Percentiles rank a stretch among this genome's conserved stretches.
These are phyloP conservation scores for Argyra leucocephala DNA, from an alignment of 2,888 invertebrate species.

Conservation along the genomic window DNA sequence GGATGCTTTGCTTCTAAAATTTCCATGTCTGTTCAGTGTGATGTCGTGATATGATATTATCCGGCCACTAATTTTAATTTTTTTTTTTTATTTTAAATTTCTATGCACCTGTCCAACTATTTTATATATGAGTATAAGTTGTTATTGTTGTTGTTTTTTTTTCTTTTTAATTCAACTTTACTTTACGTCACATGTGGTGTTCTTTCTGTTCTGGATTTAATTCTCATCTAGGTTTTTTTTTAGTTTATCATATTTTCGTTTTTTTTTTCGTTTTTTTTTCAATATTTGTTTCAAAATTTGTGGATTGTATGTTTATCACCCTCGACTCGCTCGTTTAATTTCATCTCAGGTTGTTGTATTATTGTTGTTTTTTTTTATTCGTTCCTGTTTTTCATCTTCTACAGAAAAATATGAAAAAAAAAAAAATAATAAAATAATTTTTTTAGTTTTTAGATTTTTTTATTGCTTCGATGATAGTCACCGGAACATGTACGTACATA, in stretches of 20 bases:
- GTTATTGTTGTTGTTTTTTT: no score
- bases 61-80: neutral
- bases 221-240: neutral
- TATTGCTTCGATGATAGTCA: no score
- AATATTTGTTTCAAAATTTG: neutral
- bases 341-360: neutral
- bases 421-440: no score
- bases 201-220: neutral
- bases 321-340: neutral
- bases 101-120: slow-evolving; percentile 4
- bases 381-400: neutral
- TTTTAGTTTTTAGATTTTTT: no score
- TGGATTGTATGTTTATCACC: neutral
- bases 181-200: slow-evolving; percentile 3
- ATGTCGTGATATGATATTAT: no score
- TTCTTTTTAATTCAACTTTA: neutral
- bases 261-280: neutral
- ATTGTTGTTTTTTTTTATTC: neutral
- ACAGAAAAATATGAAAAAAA: neutral
- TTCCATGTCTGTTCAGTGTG: no score
- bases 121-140: neutral
- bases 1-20: no score
- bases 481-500: no score
- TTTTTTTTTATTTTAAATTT: neutral
- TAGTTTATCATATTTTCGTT: neutral